Evolutionary conservation across 2,888 invertebrate genomes (phyloP).

Genomic region (Clostera curtula): DNA sequence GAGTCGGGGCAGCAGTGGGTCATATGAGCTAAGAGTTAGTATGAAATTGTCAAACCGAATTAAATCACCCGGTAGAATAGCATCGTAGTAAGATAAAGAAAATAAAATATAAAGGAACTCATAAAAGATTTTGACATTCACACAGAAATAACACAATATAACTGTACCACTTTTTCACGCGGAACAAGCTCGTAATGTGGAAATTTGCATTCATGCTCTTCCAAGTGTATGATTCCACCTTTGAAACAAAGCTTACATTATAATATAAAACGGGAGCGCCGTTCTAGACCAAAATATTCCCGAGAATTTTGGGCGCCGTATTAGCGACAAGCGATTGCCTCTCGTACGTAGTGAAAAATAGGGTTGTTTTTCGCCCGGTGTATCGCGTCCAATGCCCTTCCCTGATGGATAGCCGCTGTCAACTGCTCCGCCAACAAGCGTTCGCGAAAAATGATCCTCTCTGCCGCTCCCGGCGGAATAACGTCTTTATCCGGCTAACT

Average conservation of each 20-base stretch:
- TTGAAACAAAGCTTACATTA: slow-evolving; percentile 20
- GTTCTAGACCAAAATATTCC: slow-evolving; percentile 23
- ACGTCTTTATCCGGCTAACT: slow-evolving; percentile 44
- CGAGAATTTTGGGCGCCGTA: slow-evolving; percentile 24
- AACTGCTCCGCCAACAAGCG: slow-evolving; percentile 32
- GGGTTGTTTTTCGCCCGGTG: slow-evolving; percentile 25
- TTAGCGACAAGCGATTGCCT: slow-evolving; percentile 16
- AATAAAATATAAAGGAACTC: slow-evolving; percentile 3
- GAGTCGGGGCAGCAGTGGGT: too few relatives aligned
- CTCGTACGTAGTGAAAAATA: slow-evolving; percentile 19
- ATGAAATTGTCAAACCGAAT: too few relatives aligned
- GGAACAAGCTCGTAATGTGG: slow-evolving; percentile 13
- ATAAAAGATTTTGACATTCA: slow-evolving; percentile 1
- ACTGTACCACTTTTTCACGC: slow-evolving; percentile 8
- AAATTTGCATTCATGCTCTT: slow-evolving; percentile 17
- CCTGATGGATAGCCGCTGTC: slow-evolving; percentile 47
- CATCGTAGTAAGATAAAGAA: too few relatives aligned
- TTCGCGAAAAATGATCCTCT: slow-evolving; percentile 46
- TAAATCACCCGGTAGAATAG: too few relatives aligned
- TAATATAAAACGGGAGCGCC: slow-evolving; percentile 24
- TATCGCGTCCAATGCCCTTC: slow-evolving; percentile 14
- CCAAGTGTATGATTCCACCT: slow-evolving; percentile 12
- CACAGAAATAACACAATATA: slow-evolving; percentile 1
- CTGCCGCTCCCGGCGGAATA: slow-evolving; percentile 28
- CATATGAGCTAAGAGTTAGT: too few relatives aligned